Percentiles rank a stretch among this genome's conserved stretches.
Evolutionary conservation across 2,888 invertebrate genomes (phyloP).

Genomic region (Punctoribates punctum): DNA sequence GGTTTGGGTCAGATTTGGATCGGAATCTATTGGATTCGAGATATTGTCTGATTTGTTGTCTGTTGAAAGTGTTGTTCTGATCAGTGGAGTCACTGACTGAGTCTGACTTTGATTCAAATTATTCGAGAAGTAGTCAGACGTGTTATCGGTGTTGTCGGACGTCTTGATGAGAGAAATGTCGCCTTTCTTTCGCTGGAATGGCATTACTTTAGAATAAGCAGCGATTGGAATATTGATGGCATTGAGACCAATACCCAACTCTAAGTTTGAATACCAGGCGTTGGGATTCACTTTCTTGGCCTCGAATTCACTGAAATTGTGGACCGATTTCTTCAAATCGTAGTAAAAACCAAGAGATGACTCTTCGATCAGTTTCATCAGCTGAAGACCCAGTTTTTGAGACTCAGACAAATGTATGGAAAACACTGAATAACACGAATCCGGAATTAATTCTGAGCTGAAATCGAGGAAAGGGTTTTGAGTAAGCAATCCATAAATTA

Average conservation of each 20-base stretch:
- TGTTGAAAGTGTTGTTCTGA: too few species aligned
- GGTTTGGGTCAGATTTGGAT: too few species aligned
- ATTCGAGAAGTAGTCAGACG: too few species aligned
- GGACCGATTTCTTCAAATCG: background rate
- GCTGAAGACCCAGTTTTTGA: background rate
- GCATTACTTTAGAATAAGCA: background rate
- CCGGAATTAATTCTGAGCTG: slow-evolving; percentile 2
- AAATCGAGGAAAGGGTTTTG: background rate
- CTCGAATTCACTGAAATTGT: background rate
- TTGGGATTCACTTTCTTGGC: background rate
- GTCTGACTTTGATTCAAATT: too few species aligned
- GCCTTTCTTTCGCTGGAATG: background rate
- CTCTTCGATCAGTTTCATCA: background rate
- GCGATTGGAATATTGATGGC: background rate
- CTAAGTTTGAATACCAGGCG: background rate
- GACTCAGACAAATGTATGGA: background rate
- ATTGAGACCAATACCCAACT: background rate
- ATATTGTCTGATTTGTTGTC: too few species aligned
- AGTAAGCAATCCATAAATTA: background rate
- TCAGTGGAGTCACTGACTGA: too few species aligned
- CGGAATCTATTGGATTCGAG: too few species aligned
- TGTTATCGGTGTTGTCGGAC: background rate
- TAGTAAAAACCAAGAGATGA: background rate
- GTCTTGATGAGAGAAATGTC: background rate
- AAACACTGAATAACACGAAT: background rate